Evolutionary conservation across 2,797 vertebrate genomes (phyloP).

Genomic region (Syngnathus acus): DNA sequence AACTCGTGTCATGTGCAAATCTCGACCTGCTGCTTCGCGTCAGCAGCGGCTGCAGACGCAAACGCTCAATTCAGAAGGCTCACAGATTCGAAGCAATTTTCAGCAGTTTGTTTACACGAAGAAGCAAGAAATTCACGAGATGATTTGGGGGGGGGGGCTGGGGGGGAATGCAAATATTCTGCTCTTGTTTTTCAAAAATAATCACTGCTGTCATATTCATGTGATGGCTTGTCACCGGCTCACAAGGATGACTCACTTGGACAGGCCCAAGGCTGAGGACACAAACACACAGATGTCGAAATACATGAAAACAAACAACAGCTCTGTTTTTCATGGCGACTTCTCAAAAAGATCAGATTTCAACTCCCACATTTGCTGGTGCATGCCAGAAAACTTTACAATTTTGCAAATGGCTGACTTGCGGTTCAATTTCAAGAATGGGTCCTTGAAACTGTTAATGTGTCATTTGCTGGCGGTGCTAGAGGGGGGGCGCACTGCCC

Average conservation of each 20-base stretch:
- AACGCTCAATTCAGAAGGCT: slow-evolving; percentile 32
- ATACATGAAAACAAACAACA: slow-evolving; percentile 37
- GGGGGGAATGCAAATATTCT: background rate
- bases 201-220: slow-evolving; percentile 47
- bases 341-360: no score
- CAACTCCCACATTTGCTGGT: no score
- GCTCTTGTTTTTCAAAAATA: slow-evolving; percentile 23
- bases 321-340: background rate
- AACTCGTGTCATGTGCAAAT: slow-evolving; percentile 48
- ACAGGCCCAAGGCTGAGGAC: slow-evolving; percentile 49
- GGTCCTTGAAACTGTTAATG: no score
- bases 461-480: no score
- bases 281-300: slow-evolving; percentile 45
- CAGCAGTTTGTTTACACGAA: background rate
- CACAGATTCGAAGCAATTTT: slow-evolving; percentile 4
- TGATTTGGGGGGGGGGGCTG: background rate
- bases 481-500: no score
- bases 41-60: slow-evolving; percentile 21
- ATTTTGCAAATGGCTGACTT: background rate
- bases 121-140: background rate
- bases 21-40: slow-evolving; percentile 17
- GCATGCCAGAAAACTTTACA: no score
- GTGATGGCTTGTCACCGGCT: slow-evolving; percentile 55
- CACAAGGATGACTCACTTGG: slow-evolving; percentile 52
- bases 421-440: no score